phyloP scores from a whole-genome alignment of 2,797 vertebrate species.

The Echiichthys vipera region DNA sequence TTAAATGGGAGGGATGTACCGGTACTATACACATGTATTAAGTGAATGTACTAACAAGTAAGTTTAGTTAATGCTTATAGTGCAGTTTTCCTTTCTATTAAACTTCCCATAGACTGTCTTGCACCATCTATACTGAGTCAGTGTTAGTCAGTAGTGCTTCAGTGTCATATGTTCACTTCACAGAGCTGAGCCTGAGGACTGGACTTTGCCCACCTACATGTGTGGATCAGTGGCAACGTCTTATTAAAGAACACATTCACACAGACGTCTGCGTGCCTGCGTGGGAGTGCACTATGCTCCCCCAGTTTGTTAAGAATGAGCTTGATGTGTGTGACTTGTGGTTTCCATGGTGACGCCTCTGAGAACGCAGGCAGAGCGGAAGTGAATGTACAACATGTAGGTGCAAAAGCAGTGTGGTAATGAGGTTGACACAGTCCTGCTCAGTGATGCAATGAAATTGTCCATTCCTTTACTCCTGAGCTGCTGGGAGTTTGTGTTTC shows the following conservation, averaged over 20 bases:
- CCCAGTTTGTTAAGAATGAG: slow-evolving; percentile 54
- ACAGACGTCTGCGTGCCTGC: slow-evolving; percentile 46
- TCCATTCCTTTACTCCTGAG: background rate
- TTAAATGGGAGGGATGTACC: background rate
- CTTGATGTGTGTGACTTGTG: slow-evolving; percentile 60
- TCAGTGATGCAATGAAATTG: slow-evolving; percentile 28
- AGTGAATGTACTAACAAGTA: background rate
- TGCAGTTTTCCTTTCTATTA: background rate
- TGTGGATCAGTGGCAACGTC: slow-evolving; percentile 44
- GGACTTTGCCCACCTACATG: slow-evolving; percentile 44
- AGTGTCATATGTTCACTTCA: slow-evolving; percentile 20
- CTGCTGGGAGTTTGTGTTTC: slow-evolving; percentile 28
- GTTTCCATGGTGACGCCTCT: slow-evolving; percentile 67
- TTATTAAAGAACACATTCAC: slow-evolving; percentile 53
- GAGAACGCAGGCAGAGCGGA: slow-evolving; percentile 49
- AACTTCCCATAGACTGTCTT: background rate
- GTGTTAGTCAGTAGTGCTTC: background rate
- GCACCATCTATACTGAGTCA: background rate
- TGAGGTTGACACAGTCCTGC: slow-evolving; percentile 33
- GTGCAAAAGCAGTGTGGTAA: slow-evolving; percentile 39
- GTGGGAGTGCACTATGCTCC: slow-evolving; percentile 58
- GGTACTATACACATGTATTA: background rate
- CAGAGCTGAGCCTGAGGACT: slow-evolving; percentile 25
- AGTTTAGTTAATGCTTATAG: background rate
- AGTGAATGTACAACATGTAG: slow-evolving; percentile 50